Conservation (phyloP, 2,113 vertebrate genomes). For the chimpanzee (Pan troglodytes) region NHGRI_mPanTro3-v2.1_pri NC_072415.2:82919501-82920000, state of each 20-base stretch:
- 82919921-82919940: background rate
- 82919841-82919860: background rate
- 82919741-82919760: background rate
- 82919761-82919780: constrained; percentile 25
- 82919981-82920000: background rate
- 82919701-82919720: constrained; percentile 59
- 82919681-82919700: constrained; percentile 15
- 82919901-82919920: background rate
- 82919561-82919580: too few relatives aligned
- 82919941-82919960: background rate
- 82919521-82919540: too few relatives aligned
- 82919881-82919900: constrained; percentile 23
- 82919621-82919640: background rate
- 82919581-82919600: too few relatives aligned
- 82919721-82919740: constrained; percentile 52
- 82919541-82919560: too few relatives aligned
- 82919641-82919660: background rate
- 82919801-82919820: background rate
- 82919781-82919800: constrained; percentile 6
- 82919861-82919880: background rate
- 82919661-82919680: constrained; percentile 4
- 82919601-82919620: too few relatives aligned
- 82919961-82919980: background rate
- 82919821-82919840: constrained; percentile 16
- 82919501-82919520: background rate